These are phyloP conservation scores for Lordiphosa collinella DNA, from an alignment of 1,140 invertebrate species.

Conservation along the genomic window DNA sequence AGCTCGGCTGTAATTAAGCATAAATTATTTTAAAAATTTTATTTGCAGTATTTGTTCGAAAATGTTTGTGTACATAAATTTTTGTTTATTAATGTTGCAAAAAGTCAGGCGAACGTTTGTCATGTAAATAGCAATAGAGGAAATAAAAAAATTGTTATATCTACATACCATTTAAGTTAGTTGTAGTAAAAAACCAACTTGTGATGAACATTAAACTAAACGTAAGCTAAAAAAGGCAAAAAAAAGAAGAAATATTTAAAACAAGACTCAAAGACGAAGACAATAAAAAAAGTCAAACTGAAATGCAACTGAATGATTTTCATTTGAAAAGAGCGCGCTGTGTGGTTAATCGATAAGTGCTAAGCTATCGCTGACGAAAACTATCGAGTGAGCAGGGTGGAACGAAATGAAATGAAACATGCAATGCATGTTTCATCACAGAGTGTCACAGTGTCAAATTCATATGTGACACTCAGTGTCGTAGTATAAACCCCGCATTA, in stretches of 20 bases:
- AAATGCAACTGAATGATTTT: slow-evolving; percentile 23
- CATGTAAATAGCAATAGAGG: slow-evolving; percentile 41
- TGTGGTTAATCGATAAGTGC: no score
- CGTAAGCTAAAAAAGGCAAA: slow-evolving; percentile 60
- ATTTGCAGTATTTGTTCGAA: slow-evolving; percentile 57
- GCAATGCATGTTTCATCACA: no score
- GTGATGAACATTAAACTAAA: slow-evolving; percentile 52
- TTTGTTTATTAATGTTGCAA: not conserved
- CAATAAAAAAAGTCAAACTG: slow-evolving; percentile 35
- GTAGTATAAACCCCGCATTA: no score
- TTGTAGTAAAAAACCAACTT: slow-evolving; percentile 57
- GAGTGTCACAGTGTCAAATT: no score
- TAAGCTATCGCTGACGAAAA: no score
- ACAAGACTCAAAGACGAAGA: slow-evolving; percentile 22
- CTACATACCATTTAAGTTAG: slow-evolving; percentile 52
- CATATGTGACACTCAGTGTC: no score
- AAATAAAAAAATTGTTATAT: slow-evolving; percentile 67
- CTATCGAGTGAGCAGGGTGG: no score
- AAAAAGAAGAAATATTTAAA: slow-evolving; percentile 13
- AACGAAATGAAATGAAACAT: no score
- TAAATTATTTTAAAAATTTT: slow-evolving; percentile 53
- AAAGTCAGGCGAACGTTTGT: slow-evolving; percentile 26
- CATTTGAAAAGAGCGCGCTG: slow-evolving; percentile 2
- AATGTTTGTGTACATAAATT: slow-evolving; percentile 46
- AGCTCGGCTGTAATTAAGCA: no score